phyloP scores from a whole-genome alignment of 2,888 invertebrate genomes.

The Gymnocheta viridis region DNA sequence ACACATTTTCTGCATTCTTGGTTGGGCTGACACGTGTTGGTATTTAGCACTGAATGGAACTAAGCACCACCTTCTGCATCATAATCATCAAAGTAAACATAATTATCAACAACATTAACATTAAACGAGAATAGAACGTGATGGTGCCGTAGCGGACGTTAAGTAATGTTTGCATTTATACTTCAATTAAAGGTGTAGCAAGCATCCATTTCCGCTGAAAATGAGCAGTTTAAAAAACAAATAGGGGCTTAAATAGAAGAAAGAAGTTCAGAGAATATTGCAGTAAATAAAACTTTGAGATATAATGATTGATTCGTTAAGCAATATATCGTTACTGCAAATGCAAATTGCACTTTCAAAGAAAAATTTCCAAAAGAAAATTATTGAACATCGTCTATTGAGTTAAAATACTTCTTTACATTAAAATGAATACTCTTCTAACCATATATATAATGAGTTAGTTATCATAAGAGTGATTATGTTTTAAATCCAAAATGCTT shows the following conservation, averaged over 20 bases:
- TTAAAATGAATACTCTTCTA: too few species aligned
- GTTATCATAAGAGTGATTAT: too few species aligned
- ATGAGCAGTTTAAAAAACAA: neutral
- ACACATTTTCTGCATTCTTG: constrained; percentile 57
- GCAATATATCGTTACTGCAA: too few species aligned
- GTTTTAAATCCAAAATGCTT: too few species aligned
- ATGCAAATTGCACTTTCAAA: too few species aligned
- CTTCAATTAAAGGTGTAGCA: constrained; percentile 12
- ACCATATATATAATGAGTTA: too few species aligned
- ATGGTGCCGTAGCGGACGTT: neutral
- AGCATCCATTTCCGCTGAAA: neutral
- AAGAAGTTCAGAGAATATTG: too few species aligned
- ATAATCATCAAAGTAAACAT: neutral
- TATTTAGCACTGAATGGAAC: constrained; percentile 54
- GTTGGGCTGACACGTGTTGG: constrained; percentile 51
- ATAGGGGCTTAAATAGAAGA: neutral
- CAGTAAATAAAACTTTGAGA: too few species aligned
- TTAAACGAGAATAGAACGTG: constrained; percentile 19
- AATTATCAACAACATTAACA: constrained; percentile 26
- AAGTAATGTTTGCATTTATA: constrained; percentile 11
- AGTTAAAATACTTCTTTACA: too few species aligned
- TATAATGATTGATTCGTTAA: too few species aligned
- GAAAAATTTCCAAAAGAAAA: too few species aligned
- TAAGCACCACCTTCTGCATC: neutral
- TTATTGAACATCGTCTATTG: too few species aligned